These are phyloP conservation scores for Nomada goodeniana DNA, from an alignment of 2,888 invertebrate genomes.

Conservation along the genomic window DNA sequence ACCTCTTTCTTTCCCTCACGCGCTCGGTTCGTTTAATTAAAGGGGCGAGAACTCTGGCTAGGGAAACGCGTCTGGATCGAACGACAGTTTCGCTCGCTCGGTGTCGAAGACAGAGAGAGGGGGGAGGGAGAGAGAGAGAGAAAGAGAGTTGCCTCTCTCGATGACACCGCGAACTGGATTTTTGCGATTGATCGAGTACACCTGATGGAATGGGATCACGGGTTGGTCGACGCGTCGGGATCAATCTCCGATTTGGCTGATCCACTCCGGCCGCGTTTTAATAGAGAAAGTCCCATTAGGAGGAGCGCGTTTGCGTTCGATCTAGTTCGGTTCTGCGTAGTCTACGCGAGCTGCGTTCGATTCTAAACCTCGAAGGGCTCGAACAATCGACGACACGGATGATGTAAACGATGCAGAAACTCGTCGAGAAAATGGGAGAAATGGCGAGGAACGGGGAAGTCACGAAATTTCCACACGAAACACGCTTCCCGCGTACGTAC, in stretches of 20 bases:
- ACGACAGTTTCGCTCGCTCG: slow-evolving; percentile 13
- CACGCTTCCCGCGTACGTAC: slow-evolving; percentile 43
- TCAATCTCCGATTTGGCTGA: slow-evolving; percentile 2
- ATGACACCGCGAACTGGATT: slow-evolving; percentile 26
- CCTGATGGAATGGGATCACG: not conserved
- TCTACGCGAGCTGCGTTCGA: not conserved
- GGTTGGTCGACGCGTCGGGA: not conserved
- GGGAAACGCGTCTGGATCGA: slow-evolving; percentile 43
- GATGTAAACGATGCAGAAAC: not conserved
- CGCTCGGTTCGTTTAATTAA: slow-evolving; percentile 61
- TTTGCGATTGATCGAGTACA: slow-evolving; percentile 24
- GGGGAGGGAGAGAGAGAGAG: no score
- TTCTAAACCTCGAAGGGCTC: no score
- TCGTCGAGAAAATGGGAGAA: not conserved
- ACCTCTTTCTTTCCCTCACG: slow-evolving; percentile 25
- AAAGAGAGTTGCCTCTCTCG: not conserved
- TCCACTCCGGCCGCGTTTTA: slow-evolving; percentile 1
- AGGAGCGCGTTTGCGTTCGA: not conserved
- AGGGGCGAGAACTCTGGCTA: slow-evolving; percentile 55
- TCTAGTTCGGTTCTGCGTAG: not conserved
- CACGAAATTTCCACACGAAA: slow-evolving; percentile 48
- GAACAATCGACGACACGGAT: no score
- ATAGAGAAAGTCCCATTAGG: not conserved
- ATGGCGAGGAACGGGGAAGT: slow-evolving; percentile 37
- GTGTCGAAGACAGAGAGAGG: no score